Evolutionary conservation across 2,113 vertebrate species (phyloP).

Genomic region (Leucosticte australis): DNA sequence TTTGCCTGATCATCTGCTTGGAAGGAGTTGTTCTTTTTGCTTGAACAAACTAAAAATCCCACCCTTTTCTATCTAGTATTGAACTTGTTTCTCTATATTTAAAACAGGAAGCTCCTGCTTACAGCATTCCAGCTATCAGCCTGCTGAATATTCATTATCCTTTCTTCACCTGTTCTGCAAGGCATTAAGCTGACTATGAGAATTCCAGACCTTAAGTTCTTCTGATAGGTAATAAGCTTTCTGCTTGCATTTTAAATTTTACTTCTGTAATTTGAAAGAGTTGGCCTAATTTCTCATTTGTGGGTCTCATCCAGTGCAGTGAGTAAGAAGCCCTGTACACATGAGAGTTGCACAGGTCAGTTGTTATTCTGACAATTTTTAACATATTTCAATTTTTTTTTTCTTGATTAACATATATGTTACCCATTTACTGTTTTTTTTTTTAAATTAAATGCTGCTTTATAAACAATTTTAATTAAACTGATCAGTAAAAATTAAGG

Average conservation of each 20-base stretch:
- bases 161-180: neutral
- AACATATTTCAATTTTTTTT: neutral
- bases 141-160: neutral
- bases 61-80: neutral
- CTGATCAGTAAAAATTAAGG: neutral
- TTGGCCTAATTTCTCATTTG: neutral
- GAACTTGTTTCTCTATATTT: neutral
- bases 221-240: constrained; percentile 31
- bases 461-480: neutral
- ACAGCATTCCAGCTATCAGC: neutral
- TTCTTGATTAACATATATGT: neutral
- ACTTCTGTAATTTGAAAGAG: neutral
- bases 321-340: neutral
- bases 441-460: neutral
- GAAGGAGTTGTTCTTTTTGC: neutral
- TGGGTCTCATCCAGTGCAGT: neutral
- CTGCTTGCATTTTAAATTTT: neutral
- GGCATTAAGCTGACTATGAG: neutral
- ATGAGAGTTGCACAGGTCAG: neutral
- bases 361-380: neutral
- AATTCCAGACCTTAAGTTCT: neutral
- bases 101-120: constrained; percentile 1
- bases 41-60: neutral
- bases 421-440: neutral
- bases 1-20: neutral